Evolutionary conservation across 1,140 invertebrate genomes (phyloP).

Genomic region (Ptiloglossa arizonensis): DNA sequence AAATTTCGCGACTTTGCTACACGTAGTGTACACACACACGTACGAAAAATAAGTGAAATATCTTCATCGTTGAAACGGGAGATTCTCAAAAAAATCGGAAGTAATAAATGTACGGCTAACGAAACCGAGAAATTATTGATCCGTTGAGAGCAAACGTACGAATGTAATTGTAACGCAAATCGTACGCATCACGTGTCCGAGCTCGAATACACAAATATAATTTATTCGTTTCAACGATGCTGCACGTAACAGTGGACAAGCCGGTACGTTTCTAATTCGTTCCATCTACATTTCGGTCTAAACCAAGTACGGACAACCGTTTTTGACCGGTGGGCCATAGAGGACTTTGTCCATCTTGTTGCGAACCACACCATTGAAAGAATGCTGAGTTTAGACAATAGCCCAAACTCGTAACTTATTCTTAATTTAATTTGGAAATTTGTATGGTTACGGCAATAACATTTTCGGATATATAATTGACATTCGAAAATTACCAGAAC

Average conservation of each 20-base stretch:
- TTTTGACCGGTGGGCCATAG: no score
- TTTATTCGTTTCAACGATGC: background rate
- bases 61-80: background rate
- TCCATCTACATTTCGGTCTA: background rate
- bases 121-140: background rate
- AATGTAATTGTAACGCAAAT: background rate
- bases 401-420: no score
- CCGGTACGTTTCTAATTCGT: background rate
- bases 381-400: no score
- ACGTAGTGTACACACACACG: background rate
- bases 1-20: background rate
- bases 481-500: no score
- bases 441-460: no score
- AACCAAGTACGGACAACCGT: no score
- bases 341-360: no score
- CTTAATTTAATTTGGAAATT: no score
- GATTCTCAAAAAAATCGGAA: background rate
- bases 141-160: background rate
- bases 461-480: no score
- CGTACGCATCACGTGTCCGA: background rate
- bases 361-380: no score
- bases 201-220: background rate
- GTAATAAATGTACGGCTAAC: background rate
- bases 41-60: background rate
- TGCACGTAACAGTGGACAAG: conserved; percentile 9